These are phyloP conservation scores for Ecliptopera silaceata DNA, from an alignment of 2,888 invertebrate species.

Conservation along the genomic window DNA sequence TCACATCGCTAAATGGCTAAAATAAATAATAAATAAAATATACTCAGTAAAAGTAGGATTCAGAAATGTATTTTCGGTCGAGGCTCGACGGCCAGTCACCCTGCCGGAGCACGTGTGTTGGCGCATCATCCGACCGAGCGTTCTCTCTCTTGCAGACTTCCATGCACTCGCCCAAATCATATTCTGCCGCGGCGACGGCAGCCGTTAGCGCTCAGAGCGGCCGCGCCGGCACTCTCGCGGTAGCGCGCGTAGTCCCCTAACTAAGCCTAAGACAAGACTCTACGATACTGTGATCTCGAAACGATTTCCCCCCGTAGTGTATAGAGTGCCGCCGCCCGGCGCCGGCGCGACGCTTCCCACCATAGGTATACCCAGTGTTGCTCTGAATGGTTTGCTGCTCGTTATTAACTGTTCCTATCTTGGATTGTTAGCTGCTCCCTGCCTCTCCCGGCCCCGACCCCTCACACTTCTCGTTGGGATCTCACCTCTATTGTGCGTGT, in stretches of 20 bases:
- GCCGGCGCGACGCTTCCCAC: conserved; percentile 54
- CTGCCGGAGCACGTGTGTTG: conserved; percentile 37
- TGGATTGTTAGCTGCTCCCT: conserved; percentile 65
- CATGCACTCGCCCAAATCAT: conserved; percentile 89
- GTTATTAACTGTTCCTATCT: conserved; percentile 72
- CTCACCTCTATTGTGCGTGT: conserved; percentile 57
- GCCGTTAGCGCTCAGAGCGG: conserved; percentile 77
- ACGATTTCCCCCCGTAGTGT: conserved; percentile 69
- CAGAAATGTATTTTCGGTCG: not conserved
- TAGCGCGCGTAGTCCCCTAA: conserved; percentile 57
- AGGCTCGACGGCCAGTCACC: conserved; percentile 14
- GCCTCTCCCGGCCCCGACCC: conserved; percentile 38
- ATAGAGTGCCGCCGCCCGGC: conserved; percentile 55
- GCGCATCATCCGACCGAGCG: conserved; percentile 60
- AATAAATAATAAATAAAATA: no score
- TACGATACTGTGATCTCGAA: conserved; percentile 74
- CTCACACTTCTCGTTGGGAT: conserved; percentile 53
- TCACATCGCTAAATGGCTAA: conserved; percentile 1
- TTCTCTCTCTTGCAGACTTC: conserved; percentile 88
- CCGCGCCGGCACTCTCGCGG: conserved; percentile 50
- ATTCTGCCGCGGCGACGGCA: conserved; percentile 85
- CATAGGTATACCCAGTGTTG: conserved; percentile 76
- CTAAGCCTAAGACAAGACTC: conserved; percentile 72
- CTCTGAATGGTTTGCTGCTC: conserved; percentile 81
- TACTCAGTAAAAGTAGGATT: not conserved